Evolutionary conservation across 2,113 vertebrate species (phyloP).

Genomic region (Macrotis lagotis): DNA sequence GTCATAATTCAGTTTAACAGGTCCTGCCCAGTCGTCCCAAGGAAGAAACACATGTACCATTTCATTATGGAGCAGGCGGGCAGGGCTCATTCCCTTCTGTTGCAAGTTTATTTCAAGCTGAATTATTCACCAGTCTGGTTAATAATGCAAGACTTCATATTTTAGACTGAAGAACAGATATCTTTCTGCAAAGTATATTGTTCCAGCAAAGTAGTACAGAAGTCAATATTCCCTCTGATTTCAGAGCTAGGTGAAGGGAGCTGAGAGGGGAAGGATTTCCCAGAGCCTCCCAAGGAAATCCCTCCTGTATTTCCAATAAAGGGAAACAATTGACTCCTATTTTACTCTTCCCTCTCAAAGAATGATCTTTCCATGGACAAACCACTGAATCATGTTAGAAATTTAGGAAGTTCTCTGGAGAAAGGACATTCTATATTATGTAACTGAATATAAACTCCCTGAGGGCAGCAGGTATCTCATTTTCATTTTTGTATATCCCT

Average conservation of each 20-base stretch:
- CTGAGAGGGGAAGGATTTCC: neutral
- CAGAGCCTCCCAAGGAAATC: neutral
- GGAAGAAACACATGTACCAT: neutral
- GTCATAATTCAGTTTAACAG: neutral
- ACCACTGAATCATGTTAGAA: neutral
- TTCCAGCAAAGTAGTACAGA: neutral
- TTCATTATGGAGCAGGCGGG: neutral
- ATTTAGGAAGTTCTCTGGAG: neutral
- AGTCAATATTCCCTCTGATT: neutral
- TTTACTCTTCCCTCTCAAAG: neutral
- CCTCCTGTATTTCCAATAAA: neutral
- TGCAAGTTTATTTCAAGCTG: neutral
- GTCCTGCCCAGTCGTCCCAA: neutral
- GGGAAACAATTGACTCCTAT: neutral
- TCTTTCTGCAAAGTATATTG: neutral
- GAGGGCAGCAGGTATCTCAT: neutral
- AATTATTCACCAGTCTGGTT: neutral
- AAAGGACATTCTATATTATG: neutral
- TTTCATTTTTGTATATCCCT: neutral
- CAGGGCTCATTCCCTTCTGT: neutral
- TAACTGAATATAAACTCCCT: neutral
- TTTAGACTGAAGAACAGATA: neutral
- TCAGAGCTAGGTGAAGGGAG: neutral
- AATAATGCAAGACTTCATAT: neutral
- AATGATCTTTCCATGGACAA: neutral